Evolutionary conservation across 2,888 invertebrate genomes (phyloP).

Genomic region (Tanytarsus gracilentus): DNA sequence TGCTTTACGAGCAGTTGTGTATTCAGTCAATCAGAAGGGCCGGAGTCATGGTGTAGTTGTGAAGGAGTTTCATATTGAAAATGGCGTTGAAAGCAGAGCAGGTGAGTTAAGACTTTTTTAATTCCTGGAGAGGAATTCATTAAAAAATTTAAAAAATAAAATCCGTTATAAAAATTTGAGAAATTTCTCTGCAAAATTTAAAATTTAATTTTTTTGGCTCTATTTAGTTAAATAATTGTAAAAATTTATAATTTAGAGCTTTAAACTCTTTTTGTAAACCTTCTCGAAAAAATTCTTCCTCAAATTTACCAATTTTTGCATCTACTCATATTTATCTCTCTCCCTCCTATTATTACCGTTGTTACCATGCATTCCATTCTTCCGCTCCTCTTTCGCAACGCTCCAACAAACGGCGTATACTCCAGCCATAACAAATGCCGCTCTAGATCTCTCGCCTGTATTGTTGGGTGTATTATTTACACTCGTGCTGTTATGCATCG

Average conservation of each 20-base stretch:
- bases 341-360: constrained; percentile 5
- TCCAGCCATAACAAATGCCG: constrained; percentile 23
- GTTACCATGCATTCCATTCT: constrained; percentile 6
- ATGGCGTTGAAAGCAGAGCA: constrained; percentile 67
- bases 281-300: neutral
- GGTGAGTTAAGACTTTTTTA: constrained; percentile 45
- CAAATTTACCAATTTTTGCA: neutral
- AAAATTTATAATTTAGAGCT: no score
- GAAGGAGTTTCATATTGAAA: constrained; percentile 65
- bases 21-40: constrained; percentile 74
- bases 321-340: neutral
- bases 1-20: constrained; percentile 66
- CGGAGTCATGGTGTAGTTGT: constrained; percentile 61
- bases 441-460: constrained; percentile 37
- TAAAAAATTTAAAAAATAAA: neutral
- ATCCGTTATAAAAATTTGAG: neutral
- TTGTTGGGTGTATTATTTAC: constrained; percentile 43
- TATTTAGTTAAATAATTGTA: no score
- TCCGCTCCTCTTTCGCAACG: constrained; percentile 2
- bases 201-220: neutral
- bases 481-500: constrained; percentile 30
- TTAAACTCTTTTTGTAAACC: neutral
- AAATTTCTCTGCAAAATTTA: neutral
- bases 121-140: neutral
- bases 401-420: constrained; percentile 16